Percentiles rank a stretch among this genome's conserved stretches.
These are phyloP conservation scores for Protodeltote pygarga DNA, from an alignment of 2,888 invertebrate genomes.

Conservation along the genomic window DNA sequence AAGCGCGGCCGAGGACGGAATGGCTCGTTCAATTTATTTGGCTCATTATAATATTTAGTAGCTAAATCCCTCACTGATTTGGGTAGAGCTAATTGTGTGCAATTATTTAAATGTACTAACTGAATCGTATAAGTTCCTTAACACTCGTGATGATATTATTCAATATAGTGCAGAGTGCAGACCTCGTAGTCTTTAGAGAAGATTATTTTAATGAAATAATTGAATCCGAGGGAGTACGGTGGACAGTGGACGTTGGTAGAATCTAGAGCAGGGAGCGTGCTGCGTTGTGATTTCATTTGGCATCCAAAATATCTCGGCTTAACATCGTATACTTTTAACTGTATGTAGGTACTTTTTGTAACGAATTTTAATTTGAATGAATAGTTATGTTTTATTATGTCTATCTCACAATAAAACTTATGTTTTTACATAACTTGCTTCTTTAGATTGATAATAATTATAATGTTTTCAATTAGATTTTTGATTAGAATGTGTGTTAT, in stretches of 20 bases:
- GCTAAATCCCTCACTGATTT: constrained; percentile 44
- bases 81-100: constrained; percentile 39
- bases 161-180: constrained; percentile 63
- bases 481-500: too few species aligned
- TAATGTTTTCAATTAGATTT: too few species aligned
- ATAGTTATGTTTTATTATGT: too few species aligned
- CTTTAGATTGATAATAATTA: too few species aligned
- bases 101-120: constrained; percentile 46
- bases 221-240: constrained; percentile 72
- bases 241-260: constrained; percentile 71
- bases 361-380: too few species aligned
- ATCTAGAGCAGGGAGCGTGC: constrained; percentile 67
- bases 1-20: constrained; percentile 63
- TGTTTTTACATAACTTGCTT: too few species aligned
- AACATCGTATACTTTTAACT: constrained; percentile 35
- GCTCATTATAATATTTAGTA: constrained; percentile 50
- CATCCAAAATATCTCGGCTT: constrained; percentile 31
- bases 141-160: constrained; percentile 62
- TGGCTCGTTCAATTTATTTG: constrained; percentile 61
- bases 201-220: constrained; percentile 82
- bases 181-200: constrained; percentile 66
- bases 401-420: too few species aligned
- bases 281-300: constrained; percentile 69
- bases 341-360: too few species aligned
- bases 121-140: constrained; percentile 56